These are phyloP conservation scores for Cylloceria caligata DNA, from an alignment of 2,888 invertebrate species.

Conservation along the genomic window DNA sequence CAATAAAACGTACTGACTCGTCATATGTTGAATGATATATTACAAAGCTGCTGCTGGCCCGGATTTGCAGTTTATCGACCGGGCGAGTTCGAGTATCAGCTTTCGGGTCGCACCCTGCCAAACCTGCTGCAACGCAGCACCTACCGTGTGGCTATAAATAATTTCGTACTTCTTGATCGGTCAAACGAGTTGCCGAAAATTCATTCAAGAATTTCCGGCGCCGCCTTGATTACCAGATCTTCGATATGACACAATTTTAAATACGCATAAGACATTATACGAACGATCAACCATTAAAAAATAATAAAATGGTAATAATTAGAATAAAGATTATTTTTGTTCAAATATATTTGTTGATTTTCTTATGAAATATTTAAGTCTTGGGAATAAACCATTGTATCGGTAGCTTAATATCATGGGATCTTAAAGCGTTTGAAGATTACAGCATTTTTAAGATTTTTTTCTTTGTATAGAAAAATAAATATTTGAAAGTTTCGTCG, in stretches of 20 bases:
- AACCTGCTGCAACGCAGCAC: neutral
- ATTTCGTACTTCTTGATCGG: neutral
- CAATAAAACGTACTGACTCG: neutral
- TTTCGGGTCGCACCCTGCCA: neutral
- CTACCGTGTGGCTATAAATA: neutral
- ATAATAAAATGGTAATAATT: too few relatives aligned
- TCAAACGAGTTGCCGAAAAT: conserved; percentile 13
- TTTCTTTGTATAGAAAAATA: too few relatives aligned
- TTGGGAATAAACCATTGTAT: too few relatives aligned
- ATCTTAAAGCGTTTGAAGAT: too few relatives aligned
- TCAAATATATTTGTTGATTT: too few relatives aligned
- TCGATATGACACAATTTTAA: neutral
- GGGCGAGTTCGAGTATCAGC: neutral
- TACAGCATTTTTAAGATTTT: too few relatives aligned
- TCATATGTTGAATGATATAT: too few relatives aligned
- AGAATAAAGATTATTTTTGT: too few relatives aligned
- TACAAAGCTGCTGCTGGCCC: neutral
- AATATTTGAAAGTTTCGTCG: too few relatives aligned
- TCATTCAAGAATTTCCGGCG: conserved; percentile 6
- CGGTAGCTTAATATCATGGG: too few relatives aligned
- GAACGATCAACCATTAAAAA: too few relatives aligned
- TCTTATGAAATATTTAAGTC: too few relatives aligned
- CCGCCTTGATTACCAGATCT: neutral
- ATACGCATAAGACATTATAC: neutral
- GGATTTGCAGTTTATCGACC: neutral